Conservation (phyloP, 2,888 invertebrate genomes). For the Eucriotettix oculatus region DNA sequence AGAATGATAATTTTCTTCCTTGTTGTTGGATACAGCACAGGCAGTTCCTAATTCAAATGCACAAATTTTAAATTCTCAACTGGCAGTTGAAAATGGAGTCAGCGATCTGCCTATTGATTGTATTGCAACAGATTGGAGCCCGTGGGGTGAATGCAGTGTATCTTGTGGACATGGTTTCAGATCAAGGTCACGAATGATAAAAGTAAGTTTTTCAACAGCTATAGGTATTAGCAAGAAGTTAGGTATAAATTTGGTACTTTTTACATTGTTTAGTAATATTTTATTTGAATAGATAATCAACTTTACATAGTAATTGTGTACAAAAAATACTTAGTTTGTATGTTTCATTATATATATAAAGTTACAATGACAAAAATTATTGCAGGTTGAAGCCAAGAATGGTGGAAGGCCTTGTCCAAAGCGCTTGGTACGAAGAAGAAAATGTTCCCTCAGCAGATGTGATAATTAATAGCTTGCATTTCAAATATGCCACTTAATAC, state of each 20-base stretch:
- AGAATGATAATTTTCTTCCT: background rate
- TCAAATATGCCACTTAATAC: too few species aligned
- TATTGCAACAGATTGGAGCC: constrained; percentile 60
- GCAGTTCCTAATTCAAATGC: too few species aligned
- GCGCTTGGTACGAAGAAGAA: constrained; percentile 34
- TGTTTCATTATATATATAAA: background rate
- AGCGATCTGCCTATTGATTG: constrained; percentile 32
- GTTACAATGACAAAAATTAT: constrained; percentile 3
- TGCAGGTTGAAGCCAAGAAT: constrained; percentile 37
- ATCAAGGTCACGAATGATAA: constrained; percentile 41
- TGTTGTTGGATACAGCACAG: too few species aligned
- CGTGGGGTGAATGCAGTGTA: constrained; percentile 68
- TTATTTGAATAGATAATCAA: too few species aligned
- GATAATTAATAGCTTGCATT: background rate
- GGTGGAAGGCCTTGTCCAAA: constrained; percentile 48
- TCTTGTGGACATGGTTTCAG: constrained; percentile 61
- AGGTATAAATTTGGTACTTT: too few species aligned
- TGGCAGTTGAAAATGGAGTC: too few species aligned
- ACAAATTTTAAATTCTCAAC: too few species aligned
- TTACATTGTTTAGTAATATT: too few species aligned
- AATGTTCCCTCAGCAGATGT: constrained; percentile 6
- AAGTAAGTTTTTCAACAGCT: constrained; percentile 24
- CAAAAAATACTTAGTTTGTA: constrained; percentile 7
- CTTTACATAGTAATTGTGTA: too few species aligned
- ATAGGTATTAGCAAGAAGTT: too few species aligned